Conservation (phyloP, 2,888 invertebrate genomes). For the Lepidochrysops patricia region DNA sequence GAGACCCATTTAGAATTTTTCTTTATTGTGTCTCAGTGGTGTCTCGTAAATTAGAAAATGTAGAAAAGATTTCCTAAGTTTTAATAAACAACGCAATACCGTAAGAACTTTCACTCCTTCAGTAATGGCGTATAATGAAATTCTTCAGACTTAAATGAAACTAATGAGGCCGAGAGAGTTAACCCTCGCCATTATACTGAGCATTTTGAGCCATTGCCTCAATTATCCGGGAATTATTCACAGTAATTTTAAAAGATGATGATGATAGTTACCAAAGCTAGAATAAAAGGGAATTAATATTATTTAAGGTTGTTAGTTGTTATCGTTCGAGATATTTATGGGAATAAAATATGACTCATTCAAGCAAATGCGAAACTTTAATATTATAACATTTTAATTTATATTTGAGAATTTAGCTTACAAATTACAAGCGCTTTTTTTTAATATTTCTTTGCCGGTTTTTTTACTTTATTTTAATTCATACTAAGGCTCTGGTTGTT, state of each 20-base stretch:
- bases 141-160: not conserved
- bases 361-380: too few relatives aligned
- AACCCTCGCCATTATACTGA: not conserved
- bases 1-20: not conserved
- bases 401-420: too few relatives aligned
- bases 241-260: not conserved
- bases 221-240: conserved; percentile 7
- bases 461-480: too few relatives aligned
- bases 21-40: not conserved
- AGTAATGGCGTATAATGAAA: not conserved
- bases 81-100: not conserved
- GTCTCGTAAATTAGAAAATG: not conserved
- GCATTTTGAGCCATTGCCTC: not conserved
- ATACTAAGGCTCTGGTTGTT: not conserved
- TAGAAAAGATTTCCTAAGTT: not conserved
- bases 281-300: not conserved
- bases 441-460: too few relatives aligned
- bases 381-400: too few relatives aligned
- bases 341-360: too few relatives aligned
- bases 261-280: not conserved
- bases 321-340: too few relatives aligned
- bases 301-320: not conserved
- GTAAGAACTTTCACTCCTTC: not conserved
- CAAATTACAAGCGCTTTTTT: too few relatives aligned
- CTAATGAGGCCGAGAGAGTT: not conserved